Conservation (phyloP, 2,888 invertebrate species). For the Orthosia gothica region DNA sequence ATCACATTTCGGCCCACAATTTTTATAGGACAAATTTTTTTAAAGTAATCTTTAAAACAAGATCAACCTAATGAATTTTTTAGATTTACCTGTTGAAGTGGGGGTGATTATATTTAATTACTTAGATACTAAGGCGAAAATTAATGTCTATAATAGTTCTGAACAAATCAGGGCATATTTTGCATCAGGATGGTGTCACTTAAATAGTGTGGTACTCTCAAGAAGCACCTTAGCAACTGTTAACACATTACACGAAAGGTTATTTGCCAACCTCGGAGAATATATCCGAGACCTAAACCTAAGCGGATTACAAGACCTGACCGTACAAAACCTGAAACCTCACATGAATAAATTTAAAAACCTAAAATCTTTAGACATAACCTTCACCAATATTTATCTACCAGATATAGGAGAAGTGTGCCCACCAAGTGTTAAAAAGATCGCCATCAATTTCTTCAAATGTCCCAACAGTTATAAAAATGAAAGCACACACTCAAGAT, state of each 20-base stretch:
- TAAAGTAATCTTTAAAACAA: slow-evolving; percentile 12
- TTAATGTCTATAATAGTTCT: slow-evolving; percentile 65
- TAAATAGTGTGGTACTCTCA: slow-evolving; percentile 68
- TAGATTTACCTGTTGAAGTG: slow-evolving; percentile 70
- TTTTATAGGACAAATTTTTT: slow-evolving; percentile 30
- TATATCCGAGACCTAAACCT: slow-evolving; percentile 71
- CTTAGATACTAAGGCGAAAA: slow-evolving; percentile 67
- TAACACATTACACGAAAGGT: slow-evolving; percentile 64
- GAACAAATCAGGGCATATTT: slow-evolving; percentile 68
- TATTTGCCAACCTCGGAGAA: slow-evolving; percentile 66
- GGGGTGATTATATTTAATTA: slow-evolving; percentile 67
- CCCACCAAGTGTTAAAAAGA: slow-evolving; percentile 67
- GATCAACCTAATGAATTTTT: slow-evolving; percentile 61
- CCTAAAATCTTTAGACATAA: slow-evolving; percentile 72
- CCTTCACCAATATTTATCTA: slow-evolving; percentile 74
- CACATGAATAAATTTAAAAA: slow-evolving; percentile 65
- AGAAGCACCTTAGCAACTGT: slow-evolving; percentile 68
- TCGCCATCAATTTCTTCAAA: slow-evolving; percentile 75
- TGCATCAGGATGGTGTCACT: slow-evolving; percentile 66
- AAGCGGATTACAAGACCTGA: slow-evolving; percentile 72
- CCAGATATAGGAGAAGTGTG: slow-evolving; percentile 71
- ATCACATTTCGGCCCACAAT: slow-evolving; percentile 23
- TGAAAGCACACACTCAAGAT: slow-evolving; percentile 61
- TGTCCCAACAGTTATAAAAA: slow-evolving; percentile 59
- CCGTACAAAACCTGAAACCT: slow-evolving; percentile 63